These are phyloP conservation scores for Theocolax elegans DNA, from an alignment of 1,140 invertebrate species.

Conservation along the genomic window DNA sequence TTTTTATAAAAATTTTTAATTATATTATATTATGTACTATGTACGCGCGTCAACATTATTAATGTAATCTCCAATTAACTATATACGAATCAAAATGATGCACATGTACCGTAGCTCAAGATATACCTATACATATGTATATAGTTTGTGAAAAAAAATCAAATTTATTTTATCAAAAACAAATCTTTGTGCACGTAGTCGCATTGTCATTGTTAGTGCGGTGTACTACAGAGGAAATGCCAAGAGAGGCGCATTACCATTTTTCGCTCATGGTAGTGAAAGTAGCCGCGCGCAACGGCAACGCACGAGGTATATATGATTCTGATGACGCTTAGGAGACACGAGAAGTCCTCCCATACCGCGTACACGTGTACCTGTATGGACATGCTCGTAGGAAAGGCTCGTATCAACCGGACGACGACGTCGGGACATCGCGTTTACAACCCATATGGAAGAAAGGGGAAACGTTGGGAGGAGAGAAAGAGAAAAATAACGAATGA, in stretches of 20 bases:
- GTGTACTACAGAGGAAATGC: not conserved
- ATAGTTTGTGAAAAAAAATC: no score
- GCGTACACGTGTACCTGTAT: no score
- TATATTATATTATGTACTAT: no score
- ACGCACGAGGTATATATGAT: constrained; percentile 8
- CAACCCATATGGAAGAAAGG: not conserved
- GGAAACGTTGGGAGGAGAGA: not conserved
- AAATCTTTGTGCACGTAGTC: constrained; percentile 20
- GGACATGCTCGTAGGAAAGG: no score
- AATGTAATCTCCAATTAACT: no score
- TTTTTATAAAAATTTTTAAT: no score
- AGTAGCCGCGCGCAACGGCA: constrained; percentile 13
- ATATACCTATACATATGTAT: no score
- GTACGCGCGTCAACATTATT: no score
- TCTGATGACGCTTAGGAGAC: constrained; percentile 31
- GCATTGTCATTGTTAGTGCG: constrained; percentile 30
- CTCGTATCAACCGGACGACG: no score
- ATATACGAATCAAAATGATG: no score
- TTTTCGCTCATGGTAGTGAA: constrained; percentile 38
- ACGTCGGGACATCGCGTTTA: constrained; percentile 21
- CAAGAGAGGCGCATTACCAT: constrained; percentile 28
- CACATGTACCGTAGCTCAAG: no score
- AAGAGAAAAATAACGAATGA: not conserved
- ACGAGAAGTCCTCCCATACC: constrained; percentile 2
- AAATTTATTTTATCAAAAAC: constrained; percentile 28